Evolutionary conservation across 1,140 invertebrate genomes (phyloP), one percentile per base, ranked within the genome.

Genomic region (Hirudo medicinalis): DNA sequence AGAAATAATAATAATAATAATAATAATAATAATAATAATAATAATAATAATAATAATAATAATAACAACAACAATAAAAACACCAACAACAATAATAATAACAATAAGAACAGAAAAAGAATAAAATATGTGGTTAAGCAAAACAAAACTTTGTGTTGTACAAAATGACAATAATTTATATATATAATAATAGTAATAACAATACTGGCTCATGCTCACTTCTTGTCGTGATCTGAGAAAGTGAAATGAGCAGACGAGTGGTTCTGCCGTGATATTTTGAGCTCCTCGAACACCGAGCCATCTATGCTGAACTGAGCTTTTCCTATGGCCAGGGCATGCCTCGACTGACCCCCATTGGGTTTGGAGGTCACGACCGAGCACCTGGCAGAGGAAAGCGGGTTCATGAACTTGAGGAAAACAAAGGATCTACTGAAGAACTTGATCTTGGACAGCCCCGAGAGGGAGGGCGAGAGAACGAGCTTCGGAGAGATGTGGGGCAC

Each of bases 381-480:
- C 29, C 57, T 63, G 29, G 22, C 57, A n/a, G 57, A 32, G 29
- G 29, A 32, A 13, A 20, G 22, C 1, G 57, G 57, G 43, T 49
- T 49, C 13, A 15, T 2, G 29, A 63, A 63, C 29, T 63, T 63
- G 57, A 32, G 22, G 57, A 25, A 32, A 22, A 63, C 57, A 11
- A 63, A 63, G 22, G 57, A 63, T 13, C 29, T 22, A n/a, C 22
- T 63, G 57, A 63, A 63, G 29, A 25, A 63, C 29, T 63, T 63
- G 29, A 63, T 32, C 29, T n/a, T 63, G 57, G 57, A 25, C 11
- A 63, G 22, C 8, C 29, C 57, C 4, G 57, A 11, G 22, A 22
- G 22, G 1, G 29, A 63, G 57, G 29, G 29, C 11, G 22, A 22
- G 22, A 63, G 29, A 25, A 63, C 29, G 22, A 63, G 29, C 20